These are phyloP conservation scores for Listrodromus nycthemerus DNA, from an alignment of 2,888 invertebrate species.

Conservation along the genomic window DNA sequence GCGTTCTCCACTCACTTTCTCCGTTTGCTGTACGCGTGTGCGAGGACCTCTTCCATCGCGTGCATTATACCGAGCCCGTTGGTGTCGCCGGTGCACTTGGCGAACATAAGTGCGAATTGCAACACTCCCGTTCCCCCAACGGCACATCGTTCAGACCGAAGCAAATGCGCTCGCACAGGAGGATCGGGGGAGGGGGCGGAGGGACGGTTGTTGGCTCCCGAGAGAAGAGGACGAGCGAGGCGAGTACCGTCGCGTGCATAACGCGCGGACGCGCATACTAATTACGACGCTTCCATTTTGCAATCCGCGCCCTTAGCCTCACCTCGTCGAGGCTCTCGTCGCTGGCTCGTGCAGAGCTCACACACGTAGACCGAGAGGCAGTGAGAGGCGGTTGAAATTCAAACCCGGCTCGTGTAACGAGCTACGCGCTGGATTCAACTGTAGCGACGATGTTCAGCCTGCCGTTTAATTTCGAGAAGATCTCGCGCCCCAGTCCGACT, in stretches of 20 bases:
- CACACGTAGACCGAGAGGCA: not conserved
- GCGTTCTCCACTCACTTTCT: constrained; percentile 30
- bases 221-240: constrained; percentile 67
- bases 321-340: constrained; percentile 35
- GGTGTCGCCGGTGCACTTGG: constrained; percentile 86
- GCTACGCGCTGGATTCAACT: constrained; percentile 18
- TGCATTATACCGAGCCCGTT: constrained; percentile 44
- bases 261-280: constrained; percentile 83
- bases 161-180: constrained; percentile 28
- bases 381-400: constrained; percentile 21
- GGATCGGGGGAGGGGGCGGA: constrained; percentile 8
- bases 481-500: constrained; percentile 44
- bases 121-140: constrained; percentile 87
- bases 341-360: not conserved
- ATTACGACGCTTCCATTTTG: constrained; percentile 82
- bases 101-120: constrained; percentile 89
- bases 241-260: constrained; percentile 79
- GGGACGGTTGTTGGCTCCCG: constrained; percentile 32
- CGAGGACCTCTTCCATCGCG: constrained; percentile 13
- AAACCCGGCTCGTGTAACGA: constrained; percentile 45
- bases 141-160: constrained; percentile 39
- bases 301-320: constrained; percentile 61
- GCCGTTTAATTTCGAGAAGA: constrained; percentile 68
- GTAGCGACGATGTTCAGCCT: constrained; percentile 61
- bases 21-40: not conserved